phyloP scores from a whole-genome alignment of 2,888 invertebrate species.

The Euspilapteryx auroguttella region DNA sequence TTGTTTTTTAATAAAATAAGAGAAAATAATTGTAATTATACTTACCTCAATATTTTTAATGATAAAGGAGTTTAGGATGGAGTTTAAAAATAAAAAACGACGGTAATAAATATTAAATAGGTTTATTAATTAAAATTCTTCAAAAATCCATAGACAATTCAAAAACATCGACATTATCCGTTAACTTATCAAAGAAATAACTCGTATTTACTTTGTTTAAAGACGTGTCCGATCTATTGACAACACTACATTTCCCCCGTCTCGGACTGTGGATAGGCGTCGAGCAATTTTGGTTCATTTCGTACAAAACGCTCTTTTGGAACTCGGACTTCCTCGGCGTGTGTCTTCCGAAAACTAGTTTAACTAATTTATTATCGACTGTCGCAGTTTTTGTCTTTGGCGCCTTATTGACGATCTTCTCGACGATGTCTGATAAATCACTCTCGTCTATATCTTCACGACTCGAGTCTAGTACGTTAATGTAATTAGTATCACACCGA shows the following conservation, averaged over 20 bases:
- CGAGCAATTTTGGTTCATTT: conserved; percentile 31
- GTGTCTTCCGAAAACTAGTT: conserved; percentile 26
- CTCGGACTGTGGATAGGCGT: conserved; percentile 36
- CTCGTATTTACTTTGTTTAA: conserved; percentile 28
- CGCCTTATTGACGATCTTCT: conserved; percentile 29
- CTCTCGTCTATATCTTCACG: conserved; percentile 17
- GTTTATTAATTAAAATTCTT: no score
- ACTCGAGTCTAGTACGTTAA: conserved; percentile 20
- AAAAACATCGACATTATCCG: conserved; percentile 60
- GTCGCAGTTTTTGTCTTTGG: conserved; percentile 23
- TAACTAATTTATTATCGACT: conserved; percentile 31
- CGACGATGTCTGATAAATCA: conserved; percentile 37
- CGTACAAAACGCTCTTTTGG: conserved; percentile 16
- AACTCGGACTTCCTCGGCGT: conserved; percentile 20
- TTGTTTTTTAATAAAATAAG: no score
- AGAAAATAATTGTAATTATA: no score
- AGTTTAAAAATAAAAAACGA: no score
- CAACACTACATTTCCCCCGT: conserved; percentile 11
- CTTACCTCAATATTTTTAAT: no score
- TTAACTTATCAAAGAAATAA: conserved; percentile 54
- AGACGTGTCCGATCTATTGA: conserved; percentile 16
- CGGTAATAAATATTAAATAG: no score
- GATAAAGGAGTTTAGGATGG: no score
- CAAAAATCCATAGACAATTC: conserved; percentile 60
- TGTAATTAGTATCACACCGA: not conserved